Evolutionary conservation across 2,888 invertebrate genomes (phyloP).

Genomic region (Philopedon plagiatum): DNA sequence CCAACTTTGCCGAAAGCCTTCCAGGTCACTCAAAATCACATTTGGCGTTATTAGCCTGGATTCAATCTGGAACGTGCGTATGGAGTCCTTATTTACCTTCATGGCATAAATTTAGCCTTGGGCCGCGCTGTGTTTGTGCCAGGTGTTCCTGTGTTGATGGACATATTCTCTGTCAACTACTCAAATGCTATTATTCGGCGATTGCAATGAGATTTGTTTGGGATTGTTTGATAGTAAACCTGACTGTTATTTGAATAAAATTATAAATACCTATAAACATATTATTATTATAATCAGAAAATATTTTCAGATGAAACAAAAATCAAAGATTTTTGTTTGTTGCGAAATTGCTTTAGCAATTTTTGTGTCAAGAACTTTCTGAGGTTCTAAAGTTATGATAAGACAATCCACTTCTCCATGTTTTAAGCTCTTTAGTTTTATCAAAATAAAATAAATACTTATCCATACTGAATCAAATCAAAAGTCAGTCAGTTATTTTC

Average conservation of each 20-base stretch:
- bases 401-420: not conserved
- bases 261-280: no score
- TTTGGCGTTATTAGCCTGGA: constrained; percentile 36
- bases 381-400: no score
- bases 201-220: constrained; percentile 15
- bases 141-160: constrained; percentile 29
- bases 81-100: constrained; percentile 29
- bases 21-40: constrained; percentile 31
- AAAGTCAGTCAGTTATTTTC: no score
- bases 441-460: no score
- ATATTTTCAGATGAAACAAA: no score
- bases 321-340: no score
- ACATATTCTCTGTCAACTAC: constrained; percentile 29
- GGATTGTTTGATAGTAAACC: constrained; percentile 3
- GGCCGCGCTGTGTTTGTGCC: constrained; percentile 31
- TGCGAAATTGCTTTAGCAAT: no score
- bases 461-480: no score
- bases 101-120: constrained; percentile 18
- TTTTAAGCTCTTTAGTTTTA: no score
- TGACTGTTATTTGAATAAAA: not conserved
- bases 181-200: constrained; percentile 25
- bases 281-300: no score
- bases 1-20: constrained; percentile 2
- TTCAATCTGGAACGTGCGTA: constrained; percentile 13
- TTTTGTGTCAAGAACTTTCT: no score